A percentile compares a stretch with the other conserved stretches of the same genome.
Evolutionary conservation across 2,888 invertebrate species (phyloP).

Genomic region (Apoda limacodes): DNA sequence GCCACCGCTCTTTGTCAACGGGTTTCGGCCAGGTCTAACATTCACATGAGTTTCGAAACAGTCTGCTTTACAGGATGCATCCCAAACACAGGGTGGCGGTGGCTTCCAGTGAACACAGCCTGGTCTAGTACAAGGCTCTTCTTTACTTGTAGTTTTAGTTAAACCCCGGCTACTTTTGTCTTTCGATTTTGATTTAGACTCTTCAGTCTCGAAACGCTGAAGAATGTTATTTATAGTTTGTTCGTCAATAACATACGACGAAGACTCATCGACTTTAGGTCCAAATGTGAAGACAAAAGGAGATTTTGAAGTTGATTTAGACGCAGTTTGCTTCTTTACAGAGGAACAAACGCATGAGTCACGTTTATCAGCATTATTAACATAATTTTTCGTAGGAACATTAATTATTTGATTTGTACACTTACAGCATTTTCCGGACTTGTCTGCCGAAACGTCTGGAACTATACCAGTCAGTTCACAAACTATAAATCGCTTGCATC

Average conservation of each 20-base stretch:
- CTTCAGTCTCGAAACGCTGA: constrained; percentile 34
- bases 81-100: constrained; percentile 52
- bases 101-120: constrained; percentile 53
- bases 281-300: too few relatives aligned
- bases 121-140: constrained; percentile 42
- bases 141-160: constrained; percentile 23
- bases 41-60: constrained; percentile 46
- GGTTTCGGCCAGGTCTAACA: constrained; percentile 40
- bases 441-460: constrained; percentile 31
- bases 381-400: constrained; percentile 17
- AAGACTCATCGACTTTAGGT: too few relatives aligned
- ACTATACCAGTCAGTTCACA: constrained; percentile 54
- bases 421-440: constrained; percentile 52
- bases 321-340: constrained; percentile 9
- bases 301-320: constrained; percentile 19
- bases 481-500: constrained; percentile 54
- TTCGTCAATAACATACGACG: constrained; percentile 36
- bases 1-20: constrained; percentile 23
- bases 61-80: constrained; percentile 54
- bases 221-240: constrained; percentile 33
- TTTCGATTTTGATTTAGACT: constrained; percentile 23
- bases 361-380: constrained; percentile 8
- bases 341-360: constrained; percentile 21
- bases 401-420: constrained; percentile 29
- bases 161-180: constrained; percentile 30